Evolutionary conservation across 2,888 invertebrate genomes (phyloP).

Genomic region (Pseudeuparius sepicola): DNA sequence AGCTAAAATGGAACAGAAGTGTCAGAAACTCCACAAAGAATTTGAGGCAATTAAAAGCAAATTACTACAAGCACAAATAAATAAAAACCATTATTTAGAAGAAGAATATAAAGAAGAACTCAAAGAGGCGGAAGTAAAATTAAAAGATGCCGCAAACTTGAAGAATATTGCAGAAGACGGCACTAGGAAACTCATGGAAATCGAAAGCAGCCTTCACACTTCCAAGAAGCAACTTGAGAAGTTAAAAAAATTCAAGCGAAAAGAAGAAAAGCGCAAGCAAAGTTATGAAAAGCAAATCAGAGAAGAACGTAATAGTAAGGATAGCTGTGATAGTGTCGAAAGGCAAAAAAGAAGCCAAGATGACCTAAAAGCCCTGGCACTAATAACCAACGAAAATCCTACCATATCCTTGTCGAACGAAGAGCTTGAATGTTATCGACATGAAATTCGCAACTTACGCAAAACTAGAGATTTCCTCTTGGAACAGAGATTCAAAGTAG

Average conservation of each 20-base stretch:
- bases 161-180: constrained; percentile 49
- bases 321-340: constrained; percentile 23
- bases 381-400: constrained; percentile 19
- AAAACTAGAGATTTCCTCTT: constrained; percentile 68
- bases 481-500: constrained; percentile 64
- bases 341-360: constrained; percentile 22
- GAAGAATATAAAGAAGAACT: constrained; percentile 36
- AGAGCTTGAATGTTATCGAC: constrained; percentile 53
- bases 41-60: constrained; percentile 49
- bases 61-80: constrained; percentile 43
- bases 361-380: constrained; percentile 20
- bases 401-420: constrained; percentile 29
- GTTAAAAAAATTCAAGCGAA: constrained; percentile 59
- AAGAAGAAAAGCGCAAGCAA: constrained; percentile 62
- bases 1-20: constrained; percentile 53
- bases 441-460: constrained; percentile 71
- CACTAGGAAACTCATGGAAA: constrained; percentile 55
- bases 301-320: constrained; percentile 32
- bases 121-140: constrained; percentile 38
- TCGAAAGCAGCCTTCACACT: constrained; percentile 61
- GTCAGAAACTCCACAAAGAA: constrained; percentile 48
- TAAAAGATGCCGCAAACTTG: constrained; percentile 36
- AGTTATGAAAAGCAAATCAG: constrained; percentile 57
- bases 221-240: constrained; percentile 70
- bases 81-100: constrained; percentile 32